Percentiles rank a stretch among this genome's conserved stretches.
These are phyloP conservation scores for Deilephila elpenor DNA, from an alignment of 2,888 invertebrate genomes.

Conservation along the genomic window DNA sequence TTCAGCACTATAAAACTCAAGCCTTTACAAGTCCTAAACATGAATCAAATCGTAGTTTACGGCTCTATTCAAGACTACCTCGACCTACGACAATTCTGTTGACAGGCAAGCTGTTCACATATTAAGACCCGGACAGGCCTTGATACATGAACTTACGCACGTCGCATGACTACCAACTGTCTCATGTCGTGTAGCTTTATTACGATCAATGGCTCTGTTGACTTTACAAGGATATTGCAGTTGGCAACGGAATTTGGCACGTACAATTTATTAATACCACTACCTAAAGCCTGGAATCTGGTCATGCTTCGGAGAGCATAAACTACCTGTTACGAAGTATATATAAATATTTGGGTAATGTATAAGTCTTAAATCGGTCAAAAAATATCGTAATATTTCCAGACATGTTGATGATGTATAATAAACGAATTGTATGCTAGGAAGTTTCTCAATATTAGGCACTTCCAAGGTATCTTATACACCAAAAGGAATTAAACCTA, in stretches of 20 bases:
- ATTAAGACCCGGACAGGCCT: background rate
- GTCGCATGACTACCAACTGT: background rate
- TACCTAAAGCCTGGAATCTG: background rate
- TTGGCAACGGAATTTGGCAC: slow-evolving; percentile 2
- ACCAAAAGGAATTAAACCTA: too few relatives aligned
- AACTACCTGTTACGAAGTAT: background rate
- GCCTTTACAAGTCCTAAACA: too few relatives aligned
- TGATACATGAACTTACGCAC: background rate
- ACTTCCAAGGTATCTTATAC: too few relatives aligned
- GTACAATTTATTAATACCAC: background rate
- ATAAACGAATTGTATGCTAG: too few relatives aligned
- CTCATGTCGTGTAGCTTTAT: slow-evolving; percentile 14
- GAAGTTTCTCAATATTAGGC: too few relatives aligned
- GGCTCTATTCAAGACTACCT: background rate
- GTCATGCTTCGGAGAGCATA: background rate
- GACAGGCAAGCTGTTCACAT: background rate
- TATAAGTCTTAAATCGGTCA: too few relatives aligned
- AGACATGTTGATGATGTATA: too few relatives aligned
- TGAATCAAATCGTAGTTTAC: background rate
- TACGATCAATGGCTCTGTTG: slow-evolving; percentile 11
- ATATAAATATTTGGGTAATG: background rate
- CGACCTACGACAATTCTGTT: slow-evolving; percentile 5
- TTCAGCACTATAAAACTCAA: too few relatives aligned
- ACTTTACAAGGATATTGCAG: slow-evolving; percentile 1
- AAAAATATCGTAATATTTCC: too few relatives aligned